Percentiles rank a stretch among this genome's conserved stretches.
These are phyloP conservation scores for Hyla sarda DNA, from an alignment of 2,113 vertebrate species.

Conservation along the genomic window DNA sequence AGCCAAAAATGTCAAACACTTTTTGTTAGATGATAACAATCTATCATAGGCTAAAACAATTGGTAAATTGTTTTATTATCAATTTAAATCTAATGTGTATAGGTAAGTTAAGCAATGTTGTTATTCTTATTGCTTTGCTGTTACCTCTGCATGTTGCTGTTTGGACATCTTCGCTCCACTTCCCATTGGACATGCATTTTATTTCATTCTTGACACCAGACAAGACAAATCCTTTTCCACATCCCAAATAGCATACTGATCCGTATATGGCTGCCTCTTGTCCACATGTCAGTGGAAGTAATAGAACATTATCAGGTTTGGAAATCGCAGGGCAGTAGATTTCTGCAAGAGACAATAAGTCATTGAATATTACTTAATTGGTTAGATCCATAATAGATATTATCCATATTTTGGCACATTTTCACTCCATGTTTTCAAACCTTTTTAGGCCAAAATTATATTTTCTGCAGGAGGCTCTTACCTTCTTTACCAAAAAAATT, in stretches of 20 bases:
- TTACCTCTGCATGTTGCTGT: conserved; percentile 87
- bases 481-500: neutral
- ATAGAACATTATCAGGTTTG: conserved; percentile 74
- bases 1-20: too few species aligned
- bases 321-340: conserved; percentile 79
- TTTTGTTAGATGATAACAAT: too few species aligned
- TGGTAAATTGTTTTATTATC: too few species aligned
- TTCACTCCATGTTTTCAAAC: neutral
- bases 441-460: neutral
- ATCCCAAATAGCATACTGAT: conserved; percentile 81
- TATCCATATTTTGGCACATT: neutral
- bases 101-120: too few species aligned
- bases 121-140: conserved; percentile 17
- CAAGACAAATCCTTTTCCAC: conserved; percentile 84
- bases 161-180: conserved; percentile 84
- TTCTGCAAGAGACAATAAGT: conserved; percentile 72
- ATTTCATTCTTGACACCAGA: conserved; percentile 79
- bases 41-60: too few species aligned
- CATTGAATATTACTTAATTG: neutral
- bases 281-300: conserved; percentile 82
- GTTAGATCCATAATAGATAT: neutral
- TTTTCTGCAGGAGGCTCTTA: neutral
- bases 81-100: too few species aligned
- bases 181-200: conserved; percentile 83
- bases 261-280: conserved; percentile 76